Evolutionary conservation across 37 sponge, comb jelly and placozoan genomes (phyloP), one percentile per base, ranked within the genome.

Genomic region (Cladorhizidae sp.): DNA sequence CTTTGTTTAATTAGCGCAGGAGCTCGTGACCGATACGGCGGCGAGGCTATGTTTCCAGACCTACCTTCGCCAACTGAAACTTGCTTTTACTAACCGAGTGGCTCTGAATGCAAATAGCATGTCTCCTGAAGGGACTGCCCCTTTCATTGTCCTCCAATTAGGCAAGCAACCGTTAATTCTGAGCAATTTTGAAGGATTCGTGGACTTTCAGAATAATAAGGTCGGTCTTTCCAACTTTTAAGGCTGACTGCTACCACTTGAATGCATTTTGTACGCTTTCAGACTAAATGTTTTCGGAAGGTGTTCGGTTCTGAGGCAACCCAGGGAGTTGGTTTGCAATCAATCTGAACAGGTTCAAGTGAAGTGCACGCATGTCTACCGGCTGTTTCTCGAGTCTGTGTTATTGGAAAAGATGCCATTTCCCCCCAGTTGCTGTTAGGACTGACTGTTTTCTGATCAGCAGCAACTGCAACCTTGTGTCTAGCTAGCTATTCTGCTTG

Each of bases 41-140:
- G 5, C 26, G 8, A 8, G 62, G 7, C 62, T 61, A 8, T 61
- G 62, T 61, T 61, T 61, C 22, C n/a, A 61, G 62, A 61, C 62
- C 25, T 61, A 61, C 22, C 25, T 61, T 23, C 20, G 25, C 62
- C 25, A 26, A 22, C 25, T 28, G 25, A 61, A 61, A 17, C 62
- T 61, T 61, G 26, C 62, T 17, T 61, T 61, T 28, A 61, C 62
- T 61, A n/a, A 8, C 5, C 20, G 25, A 17, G 62, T 17, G 25
- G 62, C 62, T 61, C 25, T 6, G 7, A 61, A 61, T 17, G 22
- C 25, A 23, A 61, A 61, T 28, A 61, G 25, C 62, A 72, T 49
- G 39, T 42, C 52, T 49, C 70, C 41, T 18, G 70, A 35, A 28
- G 70, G 70, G 40, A 68, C 40, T 35, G 28, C 70, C 21, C 70